Percentiles rank a stretch among this genome's conserved stretches.
phyloP scores from a whole-genome alignment of 2,797 vertebrate genomes.

The Sebastes taczanowskii region DNA sequence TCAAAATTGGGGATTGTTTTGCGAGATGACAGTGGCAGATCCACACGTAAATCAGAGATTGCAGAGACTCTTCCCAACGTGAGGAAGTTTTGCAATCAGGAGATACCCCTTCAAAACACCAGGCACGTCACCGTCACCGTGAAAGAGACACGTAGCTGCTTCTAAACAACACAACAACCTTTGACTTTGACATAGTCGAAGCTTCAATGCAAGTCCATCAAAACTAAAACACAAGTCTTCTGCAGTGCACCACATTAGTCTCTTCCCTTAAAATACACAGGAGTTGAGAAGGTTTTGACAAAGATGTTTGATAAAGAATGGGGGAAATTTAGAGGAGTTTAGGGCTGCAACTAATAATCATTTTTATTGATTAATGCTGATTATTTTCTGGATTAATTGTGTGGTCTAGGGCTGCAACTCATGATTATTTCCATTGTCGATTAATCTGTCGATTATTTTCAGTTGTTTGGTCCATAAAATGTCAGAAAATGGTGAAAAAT shows the following conservation, averaged over 20 bases:
- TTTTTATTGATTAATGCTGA: no score
- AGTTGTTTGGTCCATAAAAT: no score
- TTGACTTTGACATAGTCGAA: neutral
- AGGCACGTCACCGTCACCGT: neutral
- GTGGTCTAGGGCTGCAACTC: no score
- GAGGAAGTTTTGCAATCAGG: conserved; percentile 16
- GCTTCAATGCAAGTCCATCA: neutral
- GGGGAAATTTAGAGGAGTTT: neutral
- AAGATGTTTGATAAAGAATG: neutral
- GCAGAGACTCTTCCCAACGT: neutral
- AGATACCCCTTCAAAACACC: neutral
- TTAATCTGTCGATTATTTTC: no score
- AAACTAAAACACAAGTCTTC: neutral
- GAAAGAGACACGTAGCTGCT: neutral
- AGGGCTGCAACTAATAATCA: neutral
- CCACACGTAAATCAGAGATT: conserved; percentile 5
- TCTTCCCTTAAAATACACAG: neutral
- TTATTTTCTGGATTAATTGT: neutral
- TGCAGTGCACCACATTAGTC: neutral
- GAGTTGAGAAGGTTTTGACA: neutral
- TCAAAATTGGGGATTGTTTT: conserved; percentile 23
- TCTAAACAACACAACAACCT: neutral
- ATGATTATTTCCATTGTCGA: no score
- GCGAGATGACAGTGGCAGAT: conserved; percentile 25
- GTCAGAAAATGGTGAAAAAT: no score